phyloP scores from a whole-genome alignment of 2,888 invertebrate species.

The Xestia xanthographa region DNA sequence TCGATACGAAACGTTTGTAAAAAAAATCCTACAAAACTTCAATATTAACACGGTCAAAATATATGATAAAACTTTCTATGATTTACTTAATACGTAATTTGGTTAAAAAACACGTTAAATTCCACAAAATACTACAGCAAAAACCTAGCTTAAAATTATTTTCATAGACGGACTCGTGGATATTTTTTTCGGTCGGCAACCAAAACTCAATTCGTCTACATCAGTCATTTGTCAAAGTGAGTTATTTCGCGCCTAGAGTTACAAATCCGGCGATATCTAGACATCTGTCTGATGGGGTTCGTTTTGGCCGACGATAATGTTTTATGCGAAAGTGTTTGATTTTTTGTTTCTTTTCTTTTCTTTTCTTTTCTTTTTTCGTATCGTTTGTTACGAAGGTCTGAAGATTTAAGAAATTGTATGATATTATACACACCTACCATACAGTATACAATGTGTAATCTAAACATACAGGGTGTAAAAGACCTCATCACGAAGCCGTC shows the following conservation, averaged over 20 bases:
- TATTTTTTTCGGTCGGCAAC: slow-evolving; percentile 62
- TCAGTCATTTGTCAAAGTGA: slow-evolving; percentile 73
- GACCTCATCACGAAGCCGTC: too few species aligned
- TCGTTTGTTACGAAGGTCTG: neutral
- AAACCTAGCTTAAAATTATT: slow-evolving; percentile 11
- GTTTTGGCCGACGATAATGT: slow-evolving; percentile 33
- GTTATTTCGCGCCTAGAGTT: slow-evolving; percentile 65
- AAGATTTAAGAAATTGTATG: neutral
- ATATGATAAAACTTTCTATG: too few species aligned
- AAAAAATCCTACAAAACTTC: neutral
- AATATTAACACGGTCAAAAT: too few species aligned
- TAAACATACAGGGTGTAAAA: too few species aligned
- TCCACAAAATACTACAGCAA: neutral
- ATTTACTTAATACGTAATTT: too few species aligned
- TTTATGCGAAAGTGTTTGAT: slow-evolving; percentile 33
- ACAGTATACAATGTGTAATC: neutral
- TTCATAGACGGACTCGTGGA: slow-evolving; percentile 18
- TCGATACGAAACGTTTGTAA: too few species aligned
- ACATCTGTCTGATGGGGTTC: slow-evolving; percentile 39
- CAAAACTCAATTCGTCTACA: slow-evolving; percentile 66
- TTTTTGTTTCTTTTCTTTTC: slow-evolving; percentile 21
- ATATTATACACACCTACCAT: neutral
- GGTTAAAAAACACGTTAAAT: neutral
- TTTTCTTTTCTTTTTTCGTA: neutral
- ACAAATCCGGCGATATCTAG: slow-evolving; percentile 58